These are phyloP conservation scores for Cynodonichthys magdalenae DNA, from an alignment of 2,797 vertebrate genomes.

Conservation along the genomic window DNA sequence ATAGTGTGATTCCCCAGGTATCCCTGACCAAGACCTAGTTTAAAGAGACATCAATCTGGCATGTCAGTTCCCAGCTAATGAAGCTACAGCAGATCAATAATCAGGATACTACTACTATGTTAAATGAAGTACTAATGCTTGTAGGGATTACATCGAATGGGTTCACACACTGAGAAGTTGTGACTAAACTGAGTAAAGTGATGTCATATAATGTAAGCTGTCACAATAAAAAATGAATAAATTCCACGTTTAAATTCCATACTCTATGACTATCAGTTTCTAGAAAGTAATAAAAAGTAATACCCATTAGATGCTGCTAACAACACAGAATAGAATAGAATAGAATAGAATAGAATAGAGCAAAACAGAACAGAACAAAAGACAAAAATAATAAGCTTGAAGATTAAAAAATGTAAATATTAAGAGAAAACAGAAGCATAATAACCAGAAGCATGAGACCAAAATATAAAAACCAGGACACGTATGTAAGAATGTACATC, in stretches of 20 bases:
- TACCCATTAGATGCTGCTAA: no score
- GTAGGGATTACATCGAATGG: slow-evolving; percentile 63
- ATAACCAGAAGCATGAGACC: no score
- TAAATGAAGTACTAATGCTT: slow-evolving; percentile 85
- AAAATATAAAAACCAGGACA: no score
- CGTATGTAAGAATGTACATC: no score
- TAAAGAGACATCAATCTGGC: slow-evolving; percentile 90
- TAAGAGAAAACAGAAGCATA: no score
- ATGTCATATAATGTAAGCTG: slow-evolving; percentile 9
- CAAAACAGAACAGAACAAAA: no score
- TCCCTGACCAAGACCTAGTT: slow-evolving; percentile 82
- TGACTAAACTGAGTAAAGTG: slow-evolving; percentile 11
- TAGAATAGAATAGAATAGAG: no score
- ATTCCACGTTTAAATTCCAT: no score
- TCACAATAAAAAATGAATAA: background rate
- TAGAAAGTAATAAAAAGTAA: no score
- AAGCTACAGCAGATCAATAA: slow-evolving; percentile 88
- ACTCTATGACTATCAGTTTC: background rate
- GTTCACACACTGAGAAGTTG: slow-evolving; percentile 53
- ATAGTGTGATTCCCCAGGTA: slow-evolving; percentile 86
- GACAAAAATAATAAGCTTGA: no score
- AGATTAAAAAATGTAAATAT: no score
- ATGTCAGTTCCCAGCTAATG: slow-evolving; percentile 91
- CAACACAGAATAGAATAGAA: no score
- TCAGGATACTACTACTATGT: slow-evolving; percentile 80